Base-by-base conservation (phyloP, 2,888 invertebrate genomes). In the Hirudinaria manillensis region DNA sequence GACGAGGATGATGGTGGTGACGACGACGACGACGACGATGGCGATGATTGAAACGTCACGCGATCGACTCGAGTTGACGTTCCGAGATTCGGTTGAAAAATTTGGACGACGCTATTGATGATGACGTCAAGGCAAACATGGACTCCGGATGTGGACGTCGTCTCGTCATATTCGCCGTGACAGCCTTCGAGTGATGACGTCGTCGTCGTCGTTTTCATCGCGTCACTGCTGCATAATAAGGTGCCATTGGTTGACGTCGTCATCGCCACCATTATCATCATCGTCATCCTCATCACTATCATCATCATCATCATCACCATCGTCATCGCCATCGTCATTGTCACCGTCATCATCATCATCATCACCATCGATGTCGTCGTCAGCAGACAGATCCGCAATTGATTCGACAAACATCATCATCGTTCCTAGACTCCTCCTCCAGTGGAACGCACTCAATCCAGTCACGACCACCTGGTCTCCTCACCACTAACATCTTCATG, bases 1-100 rank as follows among this genome's bases (percentile, higher is more conserved):
- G 68, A 67, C 27, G 68, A 67, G 21, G 68, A 67, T 24, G 7
- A 67, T 67, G 67, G 24, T 24, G 72, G 51, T 51, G 72, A 55
- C 51, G 72, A 72, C 51, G 72, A 72, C 51, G 55, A 72, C 51
- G 72, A 72, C 29, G 56, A 72, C 34, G 72, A 72, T 72, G 56
- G 29, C 53, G 72, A 56, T 72, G 72, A 72, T 7, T 2, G 10
- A 4, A 7, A 45, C 45, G 45, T 45, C 45, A 45, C 38, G 38
- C 38, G 38, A 38, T n/a, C 38, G 38, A 38, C 38, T 6, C 4
- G 38, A 38, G 38, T 45, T 45, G 45, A 45, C 45, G 45, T 45
- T 3, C 38, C 16, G 45, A 45, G 45, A 45, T 45, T 45, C 45
- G 3, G 45, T 10, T 65, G 65, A 29, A 65, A 65, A 32, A 29